Conservation (phyloP, 2,888 invertebrate species). For the Caenorhabditis panamensis region DNA sequence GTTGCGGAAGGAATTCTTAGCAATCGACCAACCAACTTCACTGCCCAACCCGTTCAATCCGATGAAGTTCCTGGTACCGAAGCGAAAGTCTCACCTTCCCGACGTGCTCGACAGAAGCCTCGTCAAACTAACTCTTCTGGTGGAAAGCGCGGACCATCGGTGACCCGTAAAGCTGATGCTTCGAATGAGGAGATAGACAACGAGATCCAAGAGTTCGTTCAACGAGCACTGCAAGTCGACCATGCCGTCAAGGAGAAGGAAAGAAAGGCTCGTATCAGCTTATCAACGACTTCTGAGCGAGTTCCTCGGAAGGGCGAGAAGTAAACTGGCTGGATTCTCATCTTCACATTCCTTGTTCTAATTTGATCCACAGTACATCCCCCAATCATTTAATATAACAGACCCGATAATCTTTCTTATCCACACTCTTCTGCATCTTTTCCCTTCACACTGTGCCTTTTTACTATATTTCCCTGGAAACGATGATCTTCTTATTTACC, state of each 20-base stretch:
- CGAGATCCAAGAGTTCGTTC: constrained; percentile 68
- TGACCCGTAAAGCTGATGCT: constrained; percentile 58
- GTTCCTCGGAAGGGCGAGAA: constrained; percentile 9
- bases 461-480: not conserved
- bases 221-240: constrained; percentile 69
- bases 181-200: constrained; percentile 67
- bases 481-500: not conserved
- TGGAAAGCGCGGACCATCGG: constrained; percentile 48
- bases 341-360: too few relatives aligned
- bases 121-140: not conserved
- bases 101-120: constrained; percentile 28
- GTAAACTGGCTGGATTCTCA: too few relatives aligned
- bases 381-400: not conserved
- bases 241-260: constrained; percentile 70
- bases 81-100: constrained; percentile 31
- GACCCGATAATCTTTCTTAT: not conserved
- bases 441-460: not conserved
- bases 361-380: not conserved
- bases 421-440: not conserved
- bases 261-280: constrained; percentile 62
- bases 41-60: constrained; percentile 5
- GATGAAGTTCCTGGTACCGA: constrained; percentile 2
- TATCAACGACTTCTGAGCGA: constrained; percentile 26
- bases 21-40: constrained; percentile 21
- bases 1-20: constrained; percentile 1